Conservation (phyloP, 2,888 invertebrate species). For the Geophilus truncorum region DNA sequence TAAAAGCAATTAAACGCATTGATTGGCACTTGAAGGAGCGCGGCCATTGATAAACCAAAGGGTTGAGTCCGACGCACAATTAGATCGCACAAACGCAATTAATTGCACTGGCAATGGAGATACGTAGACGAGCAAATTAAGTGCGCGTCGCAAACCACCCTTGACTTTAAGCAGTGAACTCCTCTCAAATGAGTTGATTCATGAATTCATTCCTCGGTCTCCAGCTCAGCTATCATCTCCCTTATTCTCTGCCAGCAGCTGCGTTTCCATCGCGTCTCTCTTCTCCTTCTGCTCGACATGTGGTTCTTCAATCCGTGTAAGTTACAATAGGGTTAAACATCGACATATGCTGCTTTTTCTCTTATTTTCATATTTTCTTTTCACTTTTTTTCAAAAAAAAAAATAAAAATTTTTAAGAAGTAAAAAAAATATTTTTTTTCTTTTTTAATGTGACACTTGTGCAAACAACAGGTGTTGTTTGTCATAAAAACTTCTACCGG, state of each 20-base stretch:
- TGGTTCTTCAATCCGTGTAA: constrained; percentile 1
- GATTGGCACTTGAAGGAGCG: constrained; percentile 8
- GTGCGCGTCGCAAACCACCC: background rate
- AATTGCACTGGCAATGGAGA: background rate
- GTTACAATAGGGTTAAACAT: too few relatives aligned
- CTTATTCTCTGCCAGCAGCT: background rate
- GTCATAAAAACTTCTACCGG: background rate
- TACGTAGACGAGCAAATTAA: background rate
- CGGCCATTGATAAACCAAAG: background rate
- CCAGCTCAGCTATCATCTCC: background rate
- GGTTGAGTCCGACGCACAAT: background rate
- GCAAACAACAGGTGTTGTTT: background rate
- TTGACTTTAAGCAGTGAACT: constrained; percentile 1
- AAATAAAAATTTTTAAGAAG: background rate
- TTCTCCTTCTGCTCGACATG: background rate
- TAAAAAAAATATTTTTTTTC: background rate
- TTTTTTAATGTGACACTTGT: background rate
- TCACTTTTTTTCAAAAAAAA: too few relatives aligned
- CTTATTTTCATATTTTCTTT: too few relatives aligned
- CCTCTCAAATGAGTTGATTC: constrained; percentile 9
- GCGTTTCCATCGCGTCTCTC: background rate
- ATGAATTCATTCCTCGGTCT: constrained; percentile 11
- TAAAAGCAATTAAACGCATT: background rate
- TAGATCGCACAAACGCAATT: background rate
- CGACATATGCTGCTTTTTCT: too few relatives aligned